These are phyloP conservation scores for Siphamia tubifer DNA, from an alignment of 2,113 vertebrate species.

Conservation along the genomic window DNA sequence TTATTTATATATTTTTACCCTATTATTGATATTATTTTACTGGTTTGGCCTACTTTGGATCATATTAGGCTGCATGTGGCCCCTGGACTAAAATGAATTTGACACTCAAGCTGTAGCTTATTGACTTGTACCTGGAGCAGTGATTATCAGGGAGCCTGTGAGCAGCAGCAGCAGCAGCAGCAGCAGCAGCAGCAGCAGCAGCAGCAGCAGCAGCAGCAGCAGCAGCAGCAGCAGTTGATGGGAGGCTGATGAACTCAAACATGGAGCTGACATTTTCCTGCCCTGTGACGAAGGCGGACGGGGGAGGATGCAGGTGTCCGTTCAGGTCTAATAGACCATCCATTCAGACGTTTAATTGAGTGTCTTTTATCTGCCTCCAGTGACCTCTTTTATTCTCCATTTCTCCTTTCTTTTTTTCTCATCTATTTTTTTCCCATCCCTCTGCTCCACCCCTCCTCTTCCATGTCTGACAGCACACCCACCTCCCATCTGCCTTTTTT, in stretches of 20 bases:
- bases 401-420: constrained; percentile 42
- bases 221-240: constrained; percentile 48
- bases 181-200: too few relatives aligned
- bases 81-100: too few relatives aligned
- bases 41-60: too few relatives aligned
- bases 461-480: neutral
- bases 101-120: constrained; percentile 36
- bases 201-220: too few relatives aligned
- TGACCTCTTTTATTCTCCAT: constrained; percentile 71
- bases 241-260: constrained; percentile 65
- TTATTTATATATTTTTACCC: too few relatives aligned
- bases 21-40: too few relatives aligned
- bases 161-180: too few relatives aligned
- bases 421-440: constrained; percentile 17
- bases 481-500: constrained; percentile 1
- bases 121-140: constrained; percentile 50
- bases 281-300: constrained; percentile 29
- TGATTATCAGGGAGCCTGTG: constrained; percentile 54
- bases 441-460: neutral
- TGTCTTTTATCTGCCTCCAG: constrained; percentile 70
- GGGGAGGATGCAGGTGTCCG: constrained; percentile 55
- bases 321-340: constrained; percentile 70
- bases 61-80: too few relatives aligned
- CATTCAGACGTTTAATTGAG: constrained; percentile 74
- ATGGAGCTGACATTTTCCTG: constrained; percentile 63